These are phyloP conservation scores for Streblospio benedicti DNA, from an alignment of 1,140 invertebrate genomes.

Conservation along the genomic window DNA sequence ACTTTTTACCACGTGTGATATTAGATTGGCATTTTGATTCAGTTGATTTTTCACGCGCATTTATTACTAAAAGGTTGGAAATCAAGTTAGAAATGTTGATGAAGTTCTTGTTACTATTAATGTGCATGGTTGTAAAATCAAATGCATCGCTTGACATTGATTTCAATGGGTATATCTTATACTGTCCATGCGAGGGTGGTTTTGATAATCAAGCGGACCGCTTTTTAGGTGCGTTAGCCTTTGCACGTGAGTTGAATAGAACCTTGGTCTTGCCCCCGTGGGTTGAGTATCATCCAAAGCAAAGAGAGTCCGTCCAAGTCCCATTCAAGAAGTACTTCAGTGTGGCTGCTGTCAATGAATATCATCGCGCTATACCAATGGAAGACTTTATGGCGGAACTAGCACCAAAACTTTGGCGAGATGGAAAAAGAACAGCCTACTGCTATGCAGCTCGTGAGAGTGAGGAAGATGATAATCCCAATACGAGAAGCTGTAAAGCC, in stretches of 20 bases:
- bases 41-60: too few species aligned
- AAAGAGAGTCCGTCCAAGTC: constrained; percentile 57
- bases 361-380: constrained; percentile 84
- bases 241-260: constrained; percentile 79
- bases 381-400: constrained; percentile 77
- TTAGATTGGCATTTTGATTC: too few species aligned
- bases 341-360: constrained; percentile 64
- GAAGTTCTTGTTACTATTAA: too few species aligned
- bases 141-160: too few species aligned
- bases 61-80: too few species aligned
- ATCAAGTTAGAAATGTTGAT: too few species aligned
- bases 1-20: too few species aligned
- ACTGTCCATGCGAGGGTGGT: too few species aligned
- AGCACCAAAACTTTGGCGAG: constrained; percentile 75
- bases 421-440: constrained; percentile 58
- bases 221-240: constrained; percentile 79
- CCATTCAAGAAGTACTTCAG: constrained; percentile 89
- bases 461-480: too few species aligned
- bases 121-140: too few species aligned
- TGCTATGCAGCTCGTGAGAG: too few species aligned
- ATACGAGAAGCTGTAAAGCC: constrained; percentile 91
- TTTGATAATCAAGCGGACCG: constrained; percentile 90
- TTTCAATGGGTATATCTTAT: too few species aligned
- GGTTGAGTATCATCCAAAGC: constrained; percentile 48
- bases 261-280: constrained; percentile 86